A percentile compares a stretch with the other conserved stretches of the same genome.
These are phyloP conservation scores for Neodiprion virginianus DNA, from an alignment of 1,140 invertebrate species.

Conservation along the genomic window DNA sequence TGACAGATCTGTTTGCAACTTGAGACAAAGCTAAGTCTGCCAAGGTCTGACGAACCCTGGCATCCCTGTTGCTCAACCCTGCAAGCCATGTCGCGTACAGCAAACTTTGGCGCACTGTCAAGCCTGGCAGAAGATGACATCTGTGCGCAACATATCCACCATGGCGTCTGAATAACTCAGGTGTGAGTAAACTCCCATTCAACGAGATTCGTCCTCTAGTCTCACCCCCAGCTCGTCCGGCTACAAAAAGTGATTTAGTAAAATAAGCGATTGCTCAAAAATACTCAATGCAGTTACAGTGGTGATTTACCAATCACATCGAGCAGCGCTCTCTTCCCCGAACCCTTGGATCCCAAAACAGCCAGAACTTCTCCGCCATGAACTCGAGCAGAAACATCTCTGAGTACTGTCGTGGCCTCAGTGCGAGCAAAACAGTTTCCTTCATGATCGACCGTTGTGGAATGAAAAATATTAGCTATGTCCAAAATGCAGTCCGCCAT, in stretches of 20 bases:
- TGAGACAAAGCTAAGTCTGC: conserved; percentile 89
- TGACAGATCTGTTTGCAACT: conserved; percentile 81
- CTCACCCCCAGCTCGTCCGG: conserved; percentile 75
- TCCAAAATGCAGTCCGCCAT: conserved; percentile 86
- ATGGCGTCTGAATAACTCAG: conserved; percentile 81
- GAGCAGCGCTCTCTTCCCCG: conserved; percentile 87
- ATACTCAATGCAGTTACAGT: background rate
- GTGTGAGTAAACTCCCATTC: conserved; percentile 81
- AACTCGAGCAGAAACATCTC: conserved; percentile 89
- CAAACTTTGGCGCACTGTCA: conserved; percentile 86
- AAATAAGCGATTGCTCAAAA: background rate
- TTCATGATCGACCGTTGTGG: conserved; percentile 57
- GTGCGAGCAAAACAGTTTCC: conserved; percentile 50
- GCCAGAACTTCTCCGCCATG: conserved; percentile 91
- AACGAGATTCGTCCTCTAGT: conserved; percentile 84
- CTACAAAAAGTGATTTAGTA: conserved; percentile 41
- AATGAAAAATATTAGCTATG: conserved; percentile 87
- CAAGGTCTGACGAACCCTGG: conserved; percentile 77
- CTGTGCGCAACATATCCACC: conserved; percentile 87
- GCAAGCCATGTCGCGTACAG: conserved; percentile 73
- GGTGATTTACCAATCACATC: conserved; percentile 75
- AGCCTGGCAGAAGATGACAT: conserved; percentile 80
- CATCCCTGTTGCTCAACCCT: conserved; percentile 52
- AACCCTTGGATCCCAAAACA: conserved; percentile 92
- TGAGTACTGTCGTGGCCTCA: conserved; percentile 71